Conservation (phyloP, 2,888 invertebrate species). For the Netelia inedita region DNA sequence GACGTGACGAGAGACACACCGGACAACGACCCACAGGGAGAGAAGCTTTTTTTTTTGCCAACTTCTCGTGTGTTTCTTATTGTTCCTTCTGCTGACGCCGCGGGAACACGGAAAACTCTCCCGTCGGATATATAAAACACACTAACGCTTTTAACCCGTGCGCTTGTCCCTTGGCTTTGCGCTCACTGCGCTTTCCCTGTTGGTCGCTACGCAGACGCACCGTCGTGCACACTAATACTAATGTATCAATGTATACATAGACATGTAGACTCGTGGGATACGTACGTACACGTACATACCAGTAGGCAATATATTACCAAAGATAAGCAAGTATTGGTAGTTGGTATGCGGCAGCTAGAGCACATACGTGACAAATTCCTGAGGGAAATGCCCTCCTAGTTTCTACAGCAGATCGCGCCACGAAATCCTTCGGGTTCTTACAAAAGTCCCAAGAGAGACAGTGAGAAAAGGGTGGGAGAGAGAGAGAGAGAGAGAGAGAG, state of each 20-base stretch:
- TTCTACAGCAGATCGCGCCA: constrained; percentile 58
- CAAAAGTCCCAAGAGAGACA: neutral
- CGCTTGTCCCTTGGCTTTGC: constrained; percentile 52
- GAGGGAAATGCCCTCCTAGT: constrained; percentile 38
- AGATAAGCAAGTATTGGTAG: constrained; percentile 19
- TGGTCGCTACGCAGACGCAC: constrained; percentile 68
- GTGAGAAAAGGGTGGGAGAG: neutral
- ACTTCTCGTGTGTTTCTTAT: constrained; percentile 18
- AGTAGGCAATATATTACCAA: constrained; percentile 3
- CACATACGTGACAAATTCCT: constrained; percentile 28
- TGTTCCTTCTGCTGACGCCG: constrained; percentile 59
- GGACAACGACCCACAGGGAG: constrained; percentile 59
- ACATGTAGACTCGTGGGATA: neutral
- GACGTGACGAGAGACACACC: constrained; percentile 28
- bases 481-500: constrained; percentile 8
- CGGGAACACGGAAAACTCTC: constrained; percentile 64
- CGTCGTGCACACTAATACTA: constrained; percentile 18
- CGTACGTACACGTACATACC: neutral
- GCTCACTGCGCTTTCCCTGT: constrained; percentile 60
- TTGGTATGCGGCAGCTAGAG: constrained; percentile 25
- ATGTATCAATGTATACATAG: neutral
- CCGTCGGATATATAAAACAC: neutral
- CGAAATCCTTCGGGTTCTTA: constrained; percentile 30
- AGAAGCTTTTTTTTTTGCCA: constrained; percentile 14
- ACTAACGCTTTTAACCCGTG: constrained; percentile 43